Evolutionary conservation across 2,797 vertebrate species (phyloP).

Genomic region (Xiphophorus birchmanni): DNA sequence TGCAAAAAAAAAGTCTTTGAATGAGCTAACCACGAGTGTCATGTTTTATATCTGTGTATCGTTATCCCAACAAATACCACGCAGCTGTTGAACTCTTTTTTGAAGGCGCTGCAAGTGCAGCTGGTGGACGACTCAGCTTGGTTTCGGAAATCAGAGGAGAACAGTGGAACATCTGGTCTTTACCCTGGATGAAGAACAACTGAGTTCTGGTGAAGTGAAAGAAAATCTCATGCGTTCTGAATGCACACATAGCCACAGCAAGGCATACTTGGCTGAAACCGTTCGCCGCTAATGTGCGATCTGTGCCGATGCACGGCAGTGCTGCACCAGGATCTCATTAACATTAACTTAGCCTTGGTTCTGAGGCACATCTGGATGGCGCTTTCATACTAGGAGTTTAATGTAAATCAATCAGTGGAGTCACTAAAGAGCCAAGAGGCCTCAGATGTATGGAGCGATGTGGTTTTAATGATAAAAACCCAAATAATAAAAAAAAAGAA

Average conservation of each 20-base stretch:
- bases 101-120: constrained; percentile 68
- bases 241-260: constrained; percentile 74
- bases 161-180: constrained; percentile 83
- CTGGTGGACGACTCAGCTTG: constrained; percentile 75
- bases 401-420: constrained; percentile 69
- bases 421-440: constrained; percentile 44
- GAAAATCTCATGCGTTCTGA: constrained; percentile 76
- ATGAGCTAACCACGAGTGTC: constrained; percentile 42
- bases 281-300: constrained; percentile 78
- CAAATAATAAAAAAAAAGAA: constrained; percentile 15
- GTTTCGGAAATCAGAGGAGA: constrained; percentile 74
- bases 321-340: constrained; percentile 74
- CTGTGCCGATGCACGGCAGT: constrained; percentile 63
- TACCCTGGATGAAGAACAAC: constrained; percentile 76
- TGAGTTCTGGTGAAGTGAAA: constrained; percentile 69
- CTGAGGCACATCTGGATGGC: constrained; percentile 69
- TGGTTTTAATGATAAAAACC: constrained; percentile 48
- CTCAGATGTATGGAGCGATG: constrained; percentile 35
- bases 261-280: constrained; percentile 75
- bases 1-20: constrained; percentile 19
- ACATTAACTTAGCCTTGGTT: constrained; percentile 55
- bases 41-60: constrained; percentile 67
- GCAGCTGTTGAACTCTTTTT: constrained; percentile 68
- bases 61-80: constrained; percentile 72
- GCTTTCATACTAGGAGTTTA: constrained; percentile 63